phyloP scores from a whole-genome alignment of 1,140 invertebrate species.

The Caenorhabditis latens region DNA sequence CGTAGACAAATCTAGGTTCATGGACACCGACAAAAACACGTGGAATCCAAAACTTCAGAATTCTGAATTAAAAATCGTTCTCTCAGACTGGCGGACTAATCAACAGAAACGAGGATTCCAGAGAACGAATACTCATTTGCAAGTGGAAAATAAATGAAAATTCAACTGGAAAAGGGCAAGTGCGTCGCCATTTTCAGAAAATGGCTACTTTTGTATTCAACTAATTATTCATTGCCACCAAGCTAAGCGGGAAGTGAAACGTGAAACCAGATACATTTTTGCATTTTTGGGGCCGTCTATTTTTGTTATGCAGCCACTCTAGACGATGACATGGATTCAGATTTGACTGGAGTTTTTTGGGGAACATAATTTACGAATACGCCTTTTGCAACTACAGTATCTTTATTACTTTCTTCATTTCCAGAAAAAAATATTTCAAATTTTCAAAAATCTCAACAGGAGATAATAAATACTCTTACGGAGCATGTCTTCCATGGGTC shows the following conservation, averaged over 20 bases:
- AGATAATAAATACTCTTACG: too few relatives aligned
- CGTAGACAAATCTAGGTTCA: too few relatives aligned
- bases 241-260: conserved; percentile 10
- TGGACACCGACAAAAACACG: too few relatives aligned
- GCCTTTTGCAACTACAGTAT: too few relatives aligned
- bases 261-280: conserved; percentile 18
- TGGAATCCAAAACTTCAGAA: too few relatives aligned
- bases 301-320: not conserved
- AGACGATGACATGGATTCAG: too few relatives aligned
- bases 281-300: not conserved
- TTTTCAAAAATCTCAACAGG: too few relatives aligned
- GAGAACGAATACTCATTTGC: not conserved
- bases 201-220: not conserved
- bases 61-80: not conserved
- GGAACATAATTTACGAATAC: too few relatives aligned
- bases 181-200: not conserved
- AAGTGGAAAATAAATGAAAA: not conserved
- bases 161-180: not conserved
- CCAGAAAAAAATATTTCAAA: too few relatives aligned
- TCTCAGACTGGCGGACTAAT: not conserved
- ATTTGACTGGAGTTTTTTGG: too few relatives aligned
- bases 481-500: not conserved
- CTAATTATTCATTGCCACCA: conserved; percentile 7
- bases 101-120: not conserved
- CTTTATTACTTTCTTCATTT: too few relatives aligned